A percentile compares a stretch with the other conserved stretches of the same genome.
Conservation (phyloP, 1,140 invertebrate genomes). For the Agrypnia vestita region DNA sequence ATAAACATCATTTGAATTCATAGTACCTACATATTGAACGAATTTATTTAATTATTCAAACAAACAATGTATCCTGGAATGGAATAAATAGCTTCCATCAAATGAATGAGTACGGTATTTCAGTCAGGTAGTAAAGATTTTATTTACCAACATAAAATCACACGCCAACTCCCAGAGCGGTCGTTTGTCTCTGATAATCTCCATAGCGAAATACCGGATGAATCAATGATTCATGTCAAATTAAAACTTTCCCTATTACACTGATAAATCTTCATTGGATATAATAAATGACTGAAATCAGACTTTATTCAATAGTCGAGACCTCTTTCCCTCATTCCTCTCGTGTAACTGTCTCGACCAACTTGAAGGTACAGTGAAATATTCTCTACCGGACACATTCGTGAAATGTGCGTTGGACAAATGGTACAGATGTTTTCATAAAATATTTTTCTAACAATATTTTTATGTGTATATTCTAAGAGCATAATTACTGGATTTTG, state of each 20-base stretch:
- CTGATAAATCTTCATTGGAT: constrained; percentile 34
- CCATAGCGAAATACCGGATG: constrained; percentile 13
- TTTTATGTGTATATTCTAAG: too few species aligned
- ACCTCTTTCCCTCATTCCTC: constrained; percentile 1
- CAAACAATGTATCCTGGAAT: too few species aligned
- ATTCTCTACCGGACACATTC: too few species aligned
- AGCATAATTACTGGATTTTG: too few species aligned
- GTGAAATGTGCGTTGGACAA: too few species aligned
- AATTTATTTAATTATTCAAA: too few species aligned
- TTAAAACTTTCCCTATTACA: constrained; percentile 26
- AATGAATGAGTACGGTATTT: not conserved
- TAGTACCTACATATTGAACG: too few species aligned
- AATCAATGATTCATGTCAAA: constrained; percentile 35
- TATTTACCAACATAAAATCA: constrained; percentile 17
- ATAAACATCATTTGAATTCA: too few species aligned
- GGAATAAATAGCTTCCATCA: too few species aligned
- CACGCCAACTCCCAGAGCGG: not conserved
- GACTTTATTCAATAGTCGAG: constrained; percentile 21
- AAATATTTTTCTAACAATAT: too few species aligned
- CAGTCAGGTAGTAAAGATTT: not conserved
- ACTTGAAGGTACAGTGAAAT: not conserved
- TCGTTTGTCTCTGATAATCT: constrained; percentile 22
- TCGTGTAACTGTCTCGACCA: constrained; percentile 8
- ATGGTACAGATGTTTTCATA: too few species aligned
- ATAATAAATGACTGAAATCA: constrained; percentile 25